These are phyloP conservation scores for Akabosia matsudoensis DNA, from an alignment of 1,140 invertebrate genomes.

Conservation along the genomic window DNA sequence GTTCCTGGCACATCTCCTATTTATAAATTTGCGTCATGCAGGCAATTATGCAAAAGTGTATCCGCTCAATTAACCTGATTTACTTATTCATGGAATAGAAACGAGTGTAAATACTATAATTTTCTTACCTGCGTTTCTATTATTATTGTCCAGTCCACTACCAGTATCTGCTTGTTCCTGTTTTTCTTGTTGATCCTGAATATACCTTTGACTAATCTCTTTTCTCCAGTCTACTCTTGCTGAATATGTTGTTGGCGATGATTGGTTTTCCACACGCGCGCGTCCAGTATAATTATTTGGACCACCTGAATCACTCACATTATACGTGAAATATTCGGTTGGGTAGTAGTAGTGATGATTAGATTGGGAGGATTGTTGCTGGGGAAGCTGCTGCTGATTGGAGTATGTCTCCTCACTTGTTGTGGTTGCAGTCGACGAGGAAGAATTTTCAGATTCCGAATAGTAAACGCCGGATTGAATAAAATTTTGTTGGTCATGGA, in stretches of 20 bases:
- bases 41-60: neutral
- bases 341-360: conserved; percentile 20
- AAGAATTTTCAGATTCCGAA: neutral
- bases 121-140: conserved; percentile 20
- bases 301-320: neutral
- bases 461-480: neutral
- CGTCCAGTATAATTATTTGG: neutral
- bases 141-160: conserved; percentile 11
- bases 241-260: neutral
- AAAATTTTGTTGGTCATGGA: neutral
- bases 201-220: neutral
- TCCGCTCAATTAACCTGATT: neutral
- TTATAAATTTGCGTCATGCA: conserved; percentile 17
- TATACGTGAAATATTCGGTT: neutral
- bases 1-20: neutral
- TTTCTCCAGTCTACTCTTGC: neutral
- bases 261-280: neutral
- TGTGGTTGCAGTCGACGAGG: neutral
- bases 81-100: conserved; percentile 15
- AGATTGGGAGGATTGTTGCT: neutral
- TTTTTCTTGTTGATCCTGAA: neutral
- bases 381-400: neutral
- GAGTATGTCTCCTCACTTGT: neutral
- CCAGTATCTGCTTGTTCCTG: neutral
- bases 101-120: neutral